These are phyloP conservation scores for Yponomeuta malinellus DNA, from an alignment of 2,888 invertebrate species.

Conservation along the genomic window DNA sequence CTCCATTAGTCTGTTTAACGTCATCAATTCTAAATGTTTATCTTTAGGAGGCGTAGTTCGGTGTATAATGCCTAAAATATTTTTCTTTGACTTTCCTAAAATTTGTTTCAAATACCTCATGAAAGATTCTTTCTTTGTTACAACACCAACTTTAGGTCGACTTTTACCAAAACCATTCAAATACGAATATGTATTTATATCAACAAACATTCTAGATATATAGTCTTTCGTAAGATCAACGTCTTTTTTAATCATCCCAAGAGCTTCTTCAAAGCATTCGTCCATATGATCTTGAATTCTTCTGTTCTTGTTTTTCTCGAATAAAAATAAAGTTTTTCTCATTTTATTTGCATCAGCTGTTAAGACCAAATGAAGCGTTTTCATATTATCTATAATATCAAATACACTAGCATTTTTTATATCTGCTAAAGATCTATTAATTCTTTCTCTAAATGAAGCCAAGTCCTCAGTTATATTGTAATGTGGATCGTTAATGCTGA, in stretches of 20 bases:
- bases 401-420: constrained; percentile 28
- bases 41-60: constrained; percentile 37
- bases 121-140: constrained; percentile 37
- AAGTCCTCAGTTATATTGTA: constrained; percentile 40
- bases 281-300: neutral
- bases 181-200: neutral
- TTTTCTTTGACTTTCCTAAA: constrained; percentile 40
- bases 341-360: constrained; percentile 27
- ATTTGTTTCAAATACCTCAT: constrained; percentile 42
- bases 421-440: constrained; percentile 33
- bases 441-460: constrained; percentile 35
- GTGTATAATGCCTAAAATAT: constrained; percentile 35
- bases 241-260: neutral
- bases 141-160: constrained; percentile 9
- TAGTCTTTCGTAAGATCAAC: neutral
- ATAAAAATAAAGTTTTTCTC: constrained; percentile 26
- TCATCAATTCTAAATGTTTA: constrained; percentile 36
- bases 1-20: constrained; percentile 33
- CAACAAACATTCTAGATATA: neutral
- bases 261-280: neutral
- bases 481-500: constrained; percentile 27
- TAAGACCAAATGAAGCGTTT: constrained; percentile 41
- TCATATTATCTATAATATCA: constrained; percentile 38
- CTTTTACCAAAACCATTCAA: constrained; percentile 16
- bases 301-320: constrained; percentile 29